Evolutionary conservation across 2,113 vertebrate species (phyloP), one percentile per base, ranked within the genome.

Genomic region (Rafetus swinhoei): DNA sequence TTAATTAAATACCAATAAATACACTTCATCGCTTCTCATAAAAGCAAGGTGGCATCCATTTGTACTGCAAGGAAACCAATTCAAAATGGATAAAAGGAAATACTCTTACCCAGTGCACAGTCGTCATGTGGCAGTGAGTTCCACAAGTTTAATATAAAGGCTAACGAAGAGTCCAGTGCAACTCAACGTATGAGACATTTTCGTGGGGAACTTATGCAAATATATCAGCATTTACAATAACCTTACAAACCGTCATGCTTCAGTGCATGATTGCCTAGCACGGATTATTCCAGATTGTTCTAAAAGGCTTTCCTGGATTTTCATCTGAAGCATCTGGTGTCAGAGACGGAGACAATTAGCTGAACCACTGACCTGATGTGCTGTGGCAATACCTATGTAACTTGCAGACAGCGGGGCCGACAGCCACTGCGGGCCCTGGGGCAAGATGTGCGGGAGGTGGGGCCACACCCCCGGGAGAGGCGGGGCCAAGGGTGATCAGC

Each of bases 21-120:
- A 21, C 18, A 5, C 60, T 93, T 90, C 53, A 27, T 84, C 6
- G 76, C 84, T 69, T 76, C 62, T 62, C 25, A 62, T 83, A 32
- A 32, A 45, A 81, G 56, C 81, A 85, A 45, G 89, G 85, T 54
- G 54, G 19, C 88, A 35, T 35, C 1, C 3, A 72, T 91, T 18
- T 55, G 29, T 86, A 80, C 90, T 18, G 62, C 25, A 88, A 90
- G 50, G 50, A 62, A 86, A 10, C 18, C 86, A 15, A 7, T 27
- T 87, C 90, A 88, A 95, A 83, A 79, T 15, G 82, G 56, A 54
- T 79, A 29, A 82, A 89, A 79, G 10, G 81, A 87, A 82, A 21
- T 54, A 54, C 25, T 35, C 35, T 72, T 35, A 3, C 32, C n/a
- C 32, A 19, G 12, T 45, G 39, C 50, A 25, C 22, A 50, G 74